Percentiles rank a stretch among this genome's conserved stretches.
These are phyloP conservation scores for Scartelaos histophorus DNA, from an alignment of 2,113 vertebrate genomes.

Conservation along the genomic window DNA sequence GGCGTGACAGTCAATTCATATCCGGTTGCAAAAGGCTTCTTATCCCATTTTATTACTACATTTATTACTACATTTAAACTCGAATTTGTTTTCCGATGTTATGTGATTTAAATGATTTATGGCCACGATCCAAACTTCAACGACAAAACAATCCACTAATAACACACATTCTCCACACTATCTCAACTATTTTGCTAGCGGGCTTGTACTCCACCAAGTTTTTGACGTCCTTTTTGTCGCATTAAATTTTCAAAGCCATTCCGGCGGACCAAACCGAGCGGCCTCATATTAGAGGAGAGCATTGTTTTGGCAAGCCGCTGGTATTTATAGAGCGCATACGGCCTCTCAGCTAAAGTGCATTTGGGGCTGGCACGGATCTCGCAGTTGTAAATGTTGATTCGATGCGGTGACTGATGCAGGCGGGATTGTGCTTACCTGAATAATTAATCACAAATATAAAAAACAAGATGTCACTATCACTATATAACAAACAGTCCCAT, in stretches of 20 bases:
- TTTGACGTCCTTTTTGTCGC: conserved; percentile 28
- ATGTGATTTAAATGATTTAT: too few relatives aligned
- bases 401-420: neutral
- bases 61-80: too few relatives aligned
- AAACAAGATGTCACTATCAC: neutral
- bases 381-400: conserved; percentile 20
- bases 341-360: conserved; percentile 44
- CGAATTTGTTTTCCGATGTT: too few relatives aligned
- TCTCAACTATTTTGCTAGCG: neutral
- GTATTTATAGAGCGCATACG: conserved; percentile 31
- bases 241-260: conserved; percentile 49
- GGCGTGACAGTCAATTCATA: too few relatives aligned
- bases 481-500: conserved; percentile 16
- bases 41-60: too few relatives aligned
- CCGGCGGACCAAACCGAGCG: conserved; percentile 30
- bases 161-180: neutral
- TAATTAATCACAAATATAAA: conserved; percentile 19
- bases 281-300: conserved; percentile 39
- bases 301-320: conserved; percentile 38
- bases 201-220: neutral
- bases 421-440: conserved; percentile 26
- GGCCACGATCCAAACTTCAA: neutral
- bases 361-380: conserved; percentile 19
- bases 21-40: too few relatives aligned
- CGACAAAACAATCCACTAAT: neutral